Evolutionary conservation across 2,888 invertebrate species (phyloP).

Genomic region (Dioctria rufipes): DNA sequence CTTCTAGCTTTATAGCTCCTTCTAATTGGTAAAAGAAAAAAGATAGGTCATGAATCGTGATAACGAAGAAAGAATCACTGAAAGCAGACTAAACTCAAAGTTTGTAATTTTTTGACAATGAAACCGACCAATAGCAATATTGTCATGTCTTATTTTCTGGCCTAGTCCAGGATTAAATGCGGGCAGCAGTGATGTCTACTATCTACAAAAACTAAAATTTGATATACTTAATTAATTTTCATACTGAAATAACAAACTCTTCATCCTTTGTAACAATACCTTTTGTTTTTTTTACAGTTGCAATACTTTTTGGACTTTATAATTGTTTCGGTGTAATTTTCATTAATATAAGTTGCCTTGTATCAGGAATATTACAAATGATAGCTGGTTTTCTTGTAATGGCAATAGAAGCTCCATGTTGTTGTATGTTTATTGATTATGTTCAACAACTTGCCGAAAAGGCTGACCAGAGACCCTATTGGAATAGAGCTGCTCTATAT

Average conservation of each 20-base stretch:
- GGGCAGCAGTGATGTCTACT: too few species aligned
- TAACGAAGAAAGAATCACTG: too few species aligned
- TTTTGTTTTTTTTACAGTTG: slow-evolving; percentile 77
- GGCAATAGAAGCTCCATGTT: slow-evolving; percentile 95
- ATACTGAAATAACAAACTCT: too few species aligned
- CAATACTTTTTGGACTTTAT: slow-evolving; percentile 85
- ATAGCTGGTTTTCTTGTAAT: slow-evolving; percentile 90
- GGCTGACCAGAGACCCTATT: slow-evolving; percentile 88
- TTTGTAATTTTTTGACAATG: too few species aligned
- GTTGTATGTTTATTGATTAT: slow-evolving; percentile 96
- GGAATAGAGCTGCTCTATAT: slow-evolving; percentile 91
- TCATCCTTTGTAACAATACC: neutral
- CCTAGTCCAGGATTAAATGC: too few species aligned
- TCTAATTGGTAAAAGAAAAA: too few species aligned
- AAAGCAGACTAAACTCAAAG: too few species aligned
- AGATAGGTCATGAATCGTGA: too few species aligned
- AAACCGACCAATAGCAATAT: neutral
- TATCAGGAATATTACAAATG: slow-evolving; percentile 90
- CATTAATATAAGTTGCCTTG: slow-evolving; percentile 77
- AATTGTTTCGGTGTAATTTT: slow-evolving; percentile 80
- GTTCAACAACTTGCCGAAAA: slow-evolving; percentile 88
- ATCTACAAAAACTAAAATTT: too few species aligned
- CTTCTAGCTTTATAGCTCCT: too few species aligned
- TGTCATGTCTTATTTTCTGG: neutral
- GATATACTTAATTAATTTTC: too few species aligned